Conservation (phyloP, 2,113 vertebrate genomes). For the Osmerus eperlanus region DNA sequence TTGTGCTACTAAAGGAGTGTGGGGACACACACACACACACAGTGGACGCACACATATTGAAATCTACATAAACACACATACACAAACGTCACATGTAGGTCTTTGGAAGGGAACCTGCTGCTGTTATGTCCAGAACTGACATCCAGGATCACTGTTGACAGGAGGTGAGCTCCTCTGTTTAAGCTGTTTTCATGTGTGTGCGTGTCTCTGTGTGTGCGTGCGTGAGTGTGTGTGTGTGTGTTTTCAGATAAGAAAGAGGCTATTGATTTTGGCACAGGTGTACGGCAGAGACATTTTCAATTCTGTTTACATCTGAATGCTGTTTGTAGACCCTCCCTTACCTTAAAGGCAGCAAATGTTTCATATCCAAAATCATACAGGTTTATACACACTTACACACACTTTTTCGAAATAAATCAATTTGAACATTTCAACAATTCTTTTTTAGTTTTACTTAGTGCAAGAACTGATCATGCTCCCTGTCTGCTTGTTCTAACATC, state of each 20-base stretch:
- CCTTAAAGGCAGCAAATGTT: slow-evolving; percentile 15
- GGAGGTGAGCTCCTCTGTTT: neutral
- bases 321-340: neutral
- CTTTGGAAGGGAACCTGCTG: neutral
- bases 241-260: neutral
- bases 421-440: slow-evolving; percentile 35
- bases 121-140: neutral
- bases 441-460: slow-evolving; percentile 11
- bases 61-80: neutral
- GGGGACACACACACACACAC: too few species aligned
- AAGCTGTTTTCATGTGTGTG: neutral
- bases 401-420: slow-evolving; percentile 38
- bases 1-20: too few species aligned
- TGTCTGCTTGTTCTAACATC: slow-evolving; percentile 1
- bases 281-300: slow-evolving; percentile 9
- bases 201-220: slow-evolving; percentile 5
- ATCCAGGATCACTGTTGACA: neutral
- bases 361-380: neutral
- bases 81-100: neutral
- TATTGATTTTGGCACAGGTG: slow-evolving; percentile 43
- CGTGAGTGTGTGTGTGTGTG: neutral
- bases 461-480: too few species aligned
- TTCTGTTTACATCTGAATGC: slow-evolving; percentile 28
- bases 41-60: neutral
- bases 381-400: slow-evolving; percentile 25